A percentile compares a stretch with the other conserved stretches of the same genome.
These are phyloP conservation scores for Echiichthys vipera DNA, from an alignment of 2,797 vertebrate genomes.

Conservation along the genomic window DNA sequence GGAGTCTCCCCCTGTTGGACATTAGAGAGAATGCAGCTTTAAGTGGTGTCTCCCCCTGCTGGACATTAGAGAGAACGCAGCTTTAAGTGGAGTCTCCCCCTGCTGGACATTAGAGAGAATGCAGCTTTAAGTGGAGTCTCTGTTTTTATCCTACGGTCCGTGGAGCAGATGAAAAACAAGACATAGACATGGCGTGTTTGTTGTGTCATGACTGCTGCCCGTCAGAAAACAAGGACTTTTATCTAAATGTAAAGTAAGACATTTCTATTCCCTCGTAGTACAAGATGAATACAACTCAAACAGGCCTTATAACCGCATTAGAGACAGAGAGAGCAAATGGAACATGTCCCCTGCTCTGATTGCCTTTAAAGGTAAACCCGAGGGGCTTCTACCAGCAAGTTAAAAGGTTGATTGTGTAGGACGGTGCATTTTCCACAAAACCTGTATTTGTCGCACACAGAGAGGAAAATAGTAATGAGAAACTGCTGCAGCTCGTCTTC, in stretches of 20 bases:
- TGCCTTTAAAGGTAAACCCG: constrained; percentile 1
- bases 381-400: neutral
- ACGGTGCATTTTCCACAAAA: constrained; percentile 13
- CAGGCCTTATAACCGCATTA: neutral
- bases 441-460: neutral
- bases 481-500: neutral
- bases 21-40: too few species aligned
- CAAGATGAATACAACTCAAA: constrained; percentile 1
- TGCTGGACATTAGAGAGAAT: too few species aligned
- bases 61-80: too few species aligned
- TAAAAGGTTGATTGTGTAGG: neutral
- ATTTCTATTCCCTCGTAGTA: neutral
- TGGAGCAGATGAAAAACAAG: too few species aligned
- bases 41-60: too few species aligned
- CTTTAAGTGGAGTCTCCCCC: too few species aligned
- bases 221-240: neutral
- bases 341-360: neutral
- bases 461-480: constrained; percentile 1
- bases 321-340: too few species aligned
- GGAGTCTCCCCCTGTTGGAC: too few species aligned
- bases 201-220: neutral
- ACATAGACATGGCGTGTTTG: neutral
- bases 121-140: too few species aligned
- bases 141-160: too few species aligned
- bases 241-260: constrained; percentile 43